These are phyloP conservation scores for Avahi laniger DNA, from an alignment of 2,797 vertebrate species.

Conservation along the genomic window DNA sequence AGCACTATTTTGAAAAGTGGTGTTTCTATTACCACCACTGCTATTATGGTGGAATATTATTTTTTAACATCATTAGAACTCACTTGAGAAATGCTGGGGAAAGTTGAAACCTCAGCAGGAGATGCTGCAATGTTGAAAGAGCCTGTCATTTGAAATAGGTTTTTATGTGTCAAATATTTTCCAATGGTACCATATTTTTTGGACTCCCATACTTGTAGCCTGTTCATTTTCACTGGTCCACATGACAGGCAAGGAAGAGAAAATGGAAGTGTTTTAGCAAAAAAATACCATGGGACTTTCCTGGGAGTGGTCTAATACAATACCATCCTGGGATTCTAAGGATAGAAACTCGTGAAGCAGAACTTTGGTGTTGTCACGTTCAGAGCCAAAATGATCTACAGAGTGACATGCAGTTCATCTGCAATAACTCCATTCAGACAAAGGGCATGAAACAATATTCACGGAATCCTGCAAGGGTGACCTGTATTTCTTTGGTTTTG, in stretches of 20 bases:
- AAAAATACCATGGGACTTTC: background rate
- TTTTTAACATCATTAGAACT: background rate
- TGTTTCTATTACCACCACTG: background rate
- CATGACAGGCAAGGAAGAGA: background rate
- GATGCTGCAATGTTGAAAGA: background rate
- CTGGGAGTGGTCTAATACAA: background rate
- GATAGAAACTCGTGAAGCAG: background rate
- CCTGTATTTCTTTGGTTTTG: background rate
- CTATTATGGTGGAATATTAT: background rate
- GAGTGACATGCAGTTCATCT: background rate
- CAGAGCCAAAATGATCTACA: background rate
- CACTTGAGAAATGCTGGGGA: background rate
- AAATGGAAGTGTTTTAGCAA: background rate
- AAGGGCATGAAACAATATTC: background rate
- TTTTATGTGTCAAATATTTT: slow-evolving; percentile 3
- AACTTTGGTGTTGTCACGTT: background rate
- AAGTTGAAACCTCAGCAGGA: background rate
- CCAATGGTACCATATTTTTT: background rate
- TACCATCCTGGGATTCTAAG: background rate
- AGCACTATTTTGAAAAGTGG: background rate
- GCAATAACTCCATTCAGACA: background rate
- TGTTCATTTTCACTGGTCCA: background rate
- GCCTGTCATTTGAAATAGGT: background rate
- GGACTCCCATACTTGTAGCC: background rate
- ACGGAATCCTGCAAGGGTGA: background rate